Evolutionary conservation across 2,888 invertebrate species (phyloP), one percentile per base, ranked within the genome.

Genomic region (Serrognathus titanus): DNA sequence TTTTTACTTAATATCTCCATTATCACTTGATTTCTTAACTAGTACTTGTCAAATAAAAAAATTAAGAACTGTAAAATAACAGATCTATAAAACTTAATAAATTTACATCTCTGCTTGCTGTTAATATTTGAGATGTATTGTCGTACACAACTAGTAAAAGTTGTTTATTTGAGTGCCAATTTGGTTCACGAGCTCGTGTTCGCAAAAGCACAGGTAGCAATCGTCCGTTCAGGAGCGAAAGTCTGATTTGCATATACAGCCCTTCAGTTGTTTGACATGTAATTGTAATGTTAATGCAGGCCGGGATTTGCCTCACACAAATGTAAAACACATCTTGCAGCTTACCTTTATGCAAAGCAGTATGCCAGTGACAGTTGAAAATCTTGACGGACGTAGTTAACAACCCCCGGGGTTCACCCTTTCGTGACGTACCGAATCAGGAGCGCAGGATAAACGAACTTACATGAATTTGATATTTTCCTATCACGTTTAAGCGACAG

Each of bases 281-380:
- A 72, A 75, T 75, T 75, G 74, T 75, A 62, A 75, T 75, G 75
- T 70, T 75, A 75, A 75, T 75, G 66, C 61, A 54, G 51, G 52
- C 57, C 58, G 53, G 62, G 59, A 57, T 61, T 57, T 54, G 55
- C 55, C 48, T 45, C 43, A 50, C 63, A 51, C 57, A 60, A 50
- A 62, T 62, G 63, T 61, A 62, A 61, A 61, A 61, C 64, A 62
- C 51, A 51, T 48, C 57, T 51, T 56, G 59, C 58, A 61, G 64
- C 64, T 66, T 63, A 68, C 68, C 69, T 69, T 68, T 70, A 70
- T 70, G 70, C 67, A 70, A 70, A 66, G 48, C 53, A 57, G 62
- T 58, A 53, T 58, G 53, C 58, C 52, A 59, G 55, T 58, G 67
- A 67, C 66, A 63, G 66, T 66, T 61, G 66, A 65, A 63, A 60